Evolutionary conservation across 2,797 vertebrate genomes (phyloP).

Genomic region (Enteromius treurensis): DNA sequence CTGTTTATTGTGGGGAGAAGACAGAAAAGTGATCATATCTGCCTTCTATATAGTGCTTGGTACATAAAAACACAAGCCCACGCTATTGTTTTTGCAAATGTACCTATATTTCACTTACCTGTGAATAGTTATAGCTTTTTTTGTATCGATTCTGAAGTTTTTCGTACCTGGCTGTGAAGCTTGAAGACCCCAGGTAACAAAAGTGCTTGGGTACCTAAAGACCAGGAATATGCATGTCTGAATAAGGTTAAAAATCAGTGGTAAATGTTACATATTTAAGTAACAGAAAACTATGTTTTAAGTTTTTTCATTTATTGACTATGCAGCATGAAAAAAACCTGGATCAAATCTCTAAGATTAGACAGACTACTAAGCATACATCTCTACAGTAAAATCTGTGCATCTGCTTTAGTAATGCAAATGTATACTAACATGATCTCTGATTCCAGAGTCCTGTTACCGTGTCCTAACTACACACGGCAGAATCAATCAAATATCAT

Average conservation of each 20-base stretch:
- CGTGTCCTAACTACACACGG: neutral
- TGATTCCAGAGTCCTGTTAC: neutral
- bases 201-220: slow-evolving; percentile 17
- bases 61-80: neutral
- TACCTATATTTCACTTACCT: neutral
- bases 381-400: neutral
- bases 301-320: neutral
- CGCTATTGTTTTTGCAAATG: too few relatives aligned
- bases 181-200: slow-evolving; percentile 16
- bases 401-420: slow-evolving; percentile 13
- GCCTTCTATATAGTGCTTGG: neutral
- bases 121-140: neutral
- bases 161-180: slow-evolving; percentile 26
- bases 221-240: neutral
- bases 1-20: too few relatives aligned
- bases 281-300: neutral
- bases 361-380: slow-evolving; percentile 3
- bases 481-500: too few relatives aligned
- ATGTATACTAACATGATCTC: neutral
- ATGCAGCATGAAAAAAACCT: slow-evolving; percentile 13
- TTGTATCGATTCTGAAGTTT: slow-evolving; percentile 2
- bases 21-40: too few relatives aligned
- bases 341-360: slow-evolving; percentile 22
- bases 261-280: neutral
- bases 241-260: slow-evolving; percentile 7